Evolutionary conservation across 1,140 invertebrate species (phyloP).

Genomic region (Potamilus streckersoni): DNA sequence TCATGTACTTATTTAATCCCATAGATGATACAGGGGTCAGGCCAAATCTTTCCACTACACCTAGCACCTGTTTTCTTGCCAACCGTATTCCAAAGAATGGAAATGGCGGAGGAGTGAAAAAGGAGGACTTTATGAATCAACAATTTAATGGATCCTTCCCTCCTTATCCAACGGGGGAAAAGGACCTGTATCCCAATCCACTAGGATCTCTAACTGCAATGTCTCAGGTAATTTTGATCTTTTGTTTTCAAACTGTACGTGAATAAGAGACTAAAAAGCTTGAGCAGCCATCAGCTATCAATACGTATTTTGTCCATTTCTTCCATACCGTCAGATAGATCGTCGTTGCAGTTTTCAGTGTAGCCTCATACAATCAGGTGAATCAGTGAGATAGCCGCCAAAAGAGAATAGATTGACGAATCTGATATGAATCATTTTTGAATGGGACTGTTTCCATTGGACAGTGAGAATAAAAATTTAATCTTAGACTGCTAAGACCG

Average conservation of each 20-base stretch:
- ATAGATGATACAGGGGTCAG: conserved; percentile 53
- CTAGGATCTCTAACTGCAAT: conserved; percentile 31
- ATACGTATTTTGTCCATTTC: too few relatives aligned
- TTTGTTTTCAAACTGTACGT: conserved; percentile 5
- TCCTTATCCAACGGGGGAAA: conserved; percentile 18
- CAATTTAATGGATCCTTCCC: conserved; percentile 19
- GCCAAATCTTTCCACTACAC: conserved; percentile 52
- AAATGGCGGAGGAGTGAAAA: conserved; percentile 36
- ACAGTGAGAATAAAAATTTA: too few relatives aligned
- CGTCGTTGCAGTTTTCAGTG: too few relatives aligned
- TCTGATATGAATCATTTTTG: too few relatives aligned
- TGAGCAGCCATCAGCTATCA: too few relatives aligned
- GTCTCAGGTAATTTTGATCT: conserved; percentile 32
- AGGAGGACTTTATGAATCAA: conserved; percentile 38
- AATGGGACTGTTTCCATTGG: too few relatives aligned
- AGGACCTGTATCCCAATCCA: conserved; percentile 19
- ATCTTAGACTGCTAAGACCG: too few relatives aligned
- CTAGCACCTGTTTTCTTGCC: conserved; percentile 62
- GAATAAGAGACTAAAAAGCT: neutral
- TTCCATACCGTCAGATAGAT: too few relatives aligned
- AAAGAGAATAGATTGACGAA: too few relatives aligned
- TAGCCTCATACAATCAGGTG: too few relatives aligned
- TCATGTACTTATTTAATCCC: neutral
- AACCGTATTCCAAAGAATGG: conserved; percentile 31
- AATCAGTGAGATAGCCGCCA: too few relatives aligned